phyloP scores from a whole-genome alignment of 2,113 vertebrate genomes.

The Odocoileus hemionus region DNA sequence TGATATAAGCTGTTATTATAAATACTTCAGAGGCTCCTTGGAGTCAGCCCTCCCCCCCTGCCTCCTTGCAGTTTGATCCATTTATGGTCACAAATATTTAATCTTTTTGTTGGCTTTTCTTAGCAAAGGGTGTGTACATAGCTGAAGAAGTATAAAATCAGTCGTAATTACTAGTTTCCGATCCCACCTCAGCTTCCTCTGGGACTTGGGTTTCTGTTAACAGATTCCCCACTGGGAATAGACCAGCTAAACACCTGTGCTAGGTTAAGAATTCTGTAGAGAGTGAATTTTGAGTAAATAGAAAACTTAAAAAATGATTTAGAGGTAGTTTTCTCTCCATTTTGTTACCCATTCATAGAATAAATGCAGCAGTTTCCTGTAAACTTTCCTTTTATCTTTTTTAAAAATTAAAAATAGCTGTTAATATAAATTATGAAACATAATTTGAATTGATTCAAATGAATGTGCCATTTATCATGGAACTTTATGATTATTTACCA shows the following conservation, averaged over 20 bases:
- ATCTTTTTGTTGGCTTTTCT: not conserved
- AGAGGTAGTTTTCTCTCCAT: not conserved
- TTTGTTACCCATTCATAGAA: not conserved
- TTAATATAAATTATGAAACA: not conserved
- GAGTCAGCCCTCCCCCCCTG: not conserved
- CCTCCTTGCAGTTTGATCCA: not conserved
- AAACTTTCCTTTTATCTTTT: conserved; percentile 8
- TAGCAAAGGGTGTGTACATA: not conserved
- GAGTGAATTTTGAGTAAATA: not conserved
- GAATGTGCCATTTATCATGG: not conserved
- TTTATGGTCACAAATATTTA: not conserved
- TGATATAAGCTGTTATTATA: not conserved
- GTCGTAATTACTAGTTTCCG: not conserved
- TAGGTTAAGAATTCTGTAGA: not conserved
- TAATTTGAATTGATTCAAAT: conserved; percentile 31
- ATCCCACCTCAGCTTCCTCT: not conserved
- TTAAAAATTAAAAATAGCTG: conserved; percentile 13
- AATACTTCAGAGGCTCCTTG: not conserved
- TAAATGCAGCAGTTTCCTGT: not conserved
- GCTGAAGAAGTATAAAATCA: not conserved
- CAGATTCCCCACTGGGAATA: not conserved
- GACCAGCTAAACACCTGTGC: not conserved
- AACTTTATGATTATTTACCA: not conserved
- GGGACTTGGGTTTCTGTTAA: conserved; percentile 9
- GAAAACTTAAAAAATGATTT: conserved; percentile 6